phyloP scores from a whole-genome alignment of 2,113 vertebrate genomes.

The Melanerpes aurifrons region DNA sequence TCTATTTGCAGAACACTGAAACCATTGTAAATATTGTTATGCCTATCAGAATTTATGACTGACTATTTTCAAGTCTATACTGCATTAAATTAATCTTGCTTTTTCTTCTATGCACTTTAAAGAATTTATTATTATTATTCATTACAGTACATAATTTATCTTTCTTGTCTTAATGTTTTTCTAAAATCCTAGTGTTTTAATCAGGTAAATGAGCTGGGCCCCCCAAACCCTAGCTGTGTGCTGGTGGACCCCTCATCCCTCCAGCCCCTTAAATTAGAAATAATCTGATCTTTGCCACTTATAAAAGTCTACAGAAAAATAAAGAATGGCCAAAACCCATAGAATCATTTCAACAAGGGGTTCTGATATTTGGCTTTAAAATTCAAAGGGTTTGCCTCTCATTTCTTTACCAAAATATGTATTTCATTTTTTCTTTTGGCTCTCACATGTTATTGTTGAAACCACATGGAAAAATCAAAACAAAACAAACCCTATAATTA shows the following conservation, averaged over 20 bases:
- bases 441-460: background rate
- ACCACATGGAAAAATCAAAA: background rate
- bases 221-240: no score
- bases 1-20: background rate
- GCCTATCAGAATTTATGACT: background rate
- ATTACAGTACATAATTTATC: background rate
- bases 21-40: background rate
- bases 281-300: background rate
- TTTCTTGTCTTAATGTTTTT: background rate
- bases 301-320: background rate
- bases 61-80: background rate
- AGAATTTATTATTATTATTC: background rate
- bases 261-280: background rate
- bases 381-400: background rate
- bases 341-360: background rate
- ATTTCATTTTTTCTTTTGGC: background rate
- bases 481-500: background rate
- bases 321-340: background rate
- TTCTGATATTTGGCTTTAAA: background rate
- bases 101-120: background rate
- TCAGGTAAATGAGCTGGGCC: background rate
- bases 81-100: background rate
- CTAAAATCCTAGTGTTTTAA: background rate
- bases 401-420: background rate
- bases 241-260: no score